Evolutionary conservation across 2,888 invertebrate species (phyloP).

Genomic region (Stenchaetothrips biformis): DNA sequence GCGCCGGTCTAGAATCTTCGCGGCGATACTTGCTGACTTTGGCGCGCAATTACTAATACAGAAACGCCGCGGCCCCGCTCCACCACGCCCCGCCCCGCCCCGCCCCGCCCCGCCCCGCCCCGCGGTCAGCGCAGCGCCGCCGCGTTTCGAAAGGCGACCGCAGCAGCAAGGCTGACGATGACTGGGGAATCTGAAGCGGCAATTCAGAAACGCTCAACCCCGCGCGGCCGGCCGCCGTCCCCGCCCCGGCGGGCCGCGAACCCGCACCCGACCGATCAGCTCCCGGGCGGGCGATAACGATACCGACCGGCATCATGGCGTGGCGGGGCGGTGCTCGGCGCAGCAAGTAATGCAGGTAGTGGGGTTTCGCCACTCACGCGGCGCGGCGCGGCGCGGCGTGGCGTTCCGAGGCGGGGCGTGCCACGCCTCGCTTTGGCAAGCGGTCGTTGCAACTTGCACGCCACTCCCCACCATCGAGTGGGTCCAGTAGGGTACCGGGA

Average conservation of each 20-base stretch:
- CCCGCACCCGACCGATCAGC: neutral
- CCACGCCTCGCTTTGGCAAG: slow-evolving; percentile 11
- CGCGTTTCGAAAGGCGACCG: neutral
- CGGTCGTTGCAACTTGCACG: slow-evolving; percentile 19
- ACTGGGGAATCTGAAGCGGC: neutral
- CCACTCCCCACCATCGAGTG: neutral
- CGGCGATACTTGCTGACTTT: too few species aligned
- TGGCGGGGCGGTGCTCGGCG: neutral
- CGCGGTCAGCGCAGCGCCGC: neutral
- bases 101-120: neutral
- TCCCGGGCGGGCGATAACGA: neutral
- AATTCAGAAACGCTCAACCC: neutral
- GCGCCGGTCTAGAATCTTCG: too few species aligned
- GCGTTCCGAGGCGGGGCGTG: too few species aligned
- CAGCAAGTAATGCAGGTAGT: slow-evolving; percentile 10
- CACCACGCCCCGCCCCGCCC: neutral
- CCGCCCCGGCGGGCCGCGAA: neutral
- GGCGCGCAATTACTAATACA: too few species aligned
- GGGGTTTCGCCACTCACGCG: slow-evolving; percentile 5
- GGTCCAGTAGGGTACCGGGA: slow-evolving; percentile 19
- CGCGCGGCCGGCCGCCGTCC: neutral
- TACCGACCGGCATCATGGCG: neutral
- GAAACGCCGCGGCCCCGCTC: neutral
- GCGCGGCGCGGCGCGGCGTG: too few species aligned
- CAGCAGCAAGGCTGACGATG: neutral